Conservation (phyloP, 2,113 vertebrate genomes). For the Canis aureus region DNA sequence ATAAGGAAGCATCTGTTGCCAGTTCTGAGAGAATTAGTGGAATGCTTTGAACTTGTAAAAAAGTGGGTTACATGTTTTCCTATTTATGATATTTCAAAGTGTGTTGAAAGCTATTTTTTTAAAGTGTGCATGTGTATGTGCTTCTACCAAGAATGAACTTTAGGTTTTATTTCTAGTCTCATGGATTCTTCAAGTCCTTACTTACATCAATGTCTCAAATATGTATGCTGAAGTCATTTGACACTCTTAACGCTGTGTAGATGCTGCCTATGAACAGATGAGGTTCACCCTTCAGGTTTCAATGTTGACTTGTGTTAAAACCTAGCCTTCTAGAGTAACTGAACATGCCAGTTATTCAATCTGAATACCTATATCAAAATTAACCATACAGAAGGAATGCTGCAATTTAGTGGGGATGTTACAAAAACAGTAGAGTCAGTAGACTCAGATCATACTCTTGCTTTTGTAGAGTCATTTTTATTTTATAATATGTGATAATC, state of each 20-base stretch:
- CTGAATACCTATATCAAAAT: neutral
- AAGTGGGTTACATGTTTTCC: neutral
- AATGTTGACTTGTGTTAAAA: neutral
- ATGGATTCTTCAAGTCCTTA: neutral
- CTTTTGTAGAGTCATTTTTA: neutral
- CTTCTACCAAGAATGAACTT: neutral
- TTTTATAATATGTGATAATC: neutral
- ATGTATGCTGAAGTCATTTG: neutral
- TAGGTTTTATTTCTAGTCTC: neutral
- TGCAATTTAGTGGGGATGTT: neutral
- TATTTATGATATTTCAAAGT: slow-evolving; percentile 30
- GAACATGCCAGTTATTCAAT: neutral
- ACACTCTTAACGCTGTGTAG: neutral
- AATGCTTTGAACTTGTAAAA: slow-evolving; percentile 63
- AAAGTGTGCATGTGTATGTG: neutral
- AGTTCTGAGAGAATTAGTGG: neutral
- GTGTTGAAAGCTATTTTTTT: neutral
- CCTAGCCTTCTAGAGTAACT: neutral
- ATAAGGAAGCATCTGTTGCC: slow-evolving; percentile 23
- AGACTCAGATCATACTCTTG: neutral
- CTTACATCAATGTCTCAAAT: neutral
- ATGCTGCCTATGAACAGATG: neutral
- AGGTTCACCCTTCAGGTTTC: neutral
- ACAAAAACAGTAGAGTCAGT: neutral
- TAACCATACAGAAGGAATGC: neutral